A percentile compares a stretch with the other conserved stretches of the same genome.
Evolutionary conservation across 2,797 vertebrate genomes (phyloP).

Genomic region (Coilia nasus): DNA sequence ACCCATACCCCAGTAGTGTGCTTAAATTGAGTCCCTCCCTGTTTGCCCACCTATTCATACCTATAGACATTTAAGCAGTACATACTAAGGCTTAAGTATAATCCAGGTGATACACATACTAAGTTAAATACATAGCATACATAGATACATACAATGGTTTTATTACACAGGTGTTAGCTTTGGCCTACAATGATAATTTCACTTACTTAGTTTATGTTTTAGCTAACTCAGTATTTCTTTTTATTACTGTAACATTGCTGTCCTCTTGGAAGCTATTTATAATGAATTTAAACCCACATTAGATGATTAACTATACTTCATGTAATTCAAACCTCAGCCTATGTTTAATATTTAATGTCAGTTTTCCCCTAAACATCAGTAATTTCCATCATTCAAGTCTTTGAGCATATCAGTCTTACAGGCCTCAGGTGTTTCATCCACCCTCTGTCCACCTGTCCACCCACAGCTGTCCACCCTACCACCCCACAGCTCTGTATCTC

Average conservation of each 20-base stretch:
- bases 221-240: not conserved
- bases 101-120: not conserved
- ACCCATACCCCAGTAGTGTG: not conserved
- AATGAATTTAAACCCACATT: not conserved
- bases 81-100: not conserved
- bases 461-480: too few relatives aligned
- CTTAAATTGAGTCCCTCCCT: not conserved
- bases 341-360: not conserved
- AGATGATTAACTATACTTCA: not conserved
- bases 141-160: too few relatives aligned
- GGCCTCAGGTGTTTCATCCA: not conserved
- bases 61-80: not conserved
- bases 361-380: not conserved
- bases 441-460: too few relatives aligned
- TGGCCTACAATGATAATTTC: not conserved
- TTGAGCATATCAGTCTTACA: not conserved
- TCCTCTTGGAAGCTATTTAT: too few relatives aligned
- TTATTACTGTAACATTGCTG: not conserved
- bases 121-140: not conserved
- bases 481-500: too few relatives aligned
- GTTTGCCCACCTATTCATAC: not conserved
- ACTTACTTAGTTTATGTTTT: not conserved
- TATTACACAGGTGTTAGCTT: not conserved
- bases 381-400: not conserved
- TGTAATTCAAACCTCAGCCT: not conserved